Percentiles rank a stretch among this genome's conserved stretches.
phyloP scores from a whole-genome alignment of 2,888 invertebrate genomes.

The Zygothrica quintamaculata region DNA sequence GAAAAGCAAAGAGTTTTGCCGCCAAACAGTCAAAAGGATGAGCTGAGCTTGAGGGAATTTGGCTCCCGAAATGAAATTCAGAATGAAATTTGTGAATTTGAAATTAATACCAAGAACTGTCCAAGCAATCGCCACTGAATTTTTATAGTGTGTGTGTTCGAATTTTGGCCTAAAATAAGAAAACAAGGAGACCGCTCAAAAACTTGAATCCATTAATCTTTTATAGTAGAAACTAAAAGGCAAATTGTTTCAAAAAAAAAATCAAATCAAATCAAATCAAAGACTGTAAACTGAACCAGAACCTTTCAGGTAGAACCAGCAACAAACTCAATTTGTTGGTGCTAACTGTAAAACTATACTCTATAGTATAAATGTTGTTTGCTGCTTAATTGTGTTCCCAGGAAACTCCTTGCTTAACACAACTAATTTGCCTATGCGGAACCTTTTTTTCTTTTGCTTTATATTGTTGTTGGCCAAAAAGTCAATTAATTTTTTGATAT shows the following conservation, averaged over 20 bases:
- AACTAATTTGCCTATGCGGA: constrained; percentile 77
- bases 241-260: constrained; percentile 64
- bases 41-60: too few relatives aligned
- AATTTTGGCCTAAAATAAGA: too few relatives aligned
- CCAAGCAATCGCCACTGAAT: constrained; percentile 80
- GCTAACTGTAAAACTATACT: constrained; percentile 72
- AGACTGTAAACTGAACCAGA: not conserved
- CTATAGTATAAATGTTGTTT: constrained; percentile 8
- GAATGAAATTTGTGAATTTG: constrained; percentile 73
- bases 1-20: constrained; percentile 18
- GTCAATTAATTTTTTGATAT: constrained; percentile 73
- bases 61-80: constrained; percentile 74
- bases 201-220: constrained; percentile 69
- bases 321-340: constrained; percentile 67
- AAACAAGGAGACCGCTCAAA: constrained; percentile 9
- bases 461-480: too few relatives aligned
- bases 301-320: constrained; percentile 1
- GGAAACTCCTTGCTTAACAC: constrained; percentile 47
- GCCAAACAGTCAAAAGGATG: too few relatives aligned
- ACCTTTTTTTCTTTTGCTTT: too few relatives aligned
- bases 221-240: constrained; percentile 32
- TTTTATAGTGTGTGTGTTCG: constrained; percentile 10
- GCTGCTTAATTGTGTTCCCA: constrained; percentile 74
- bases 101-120: constrained; percentile 81
- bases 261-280: too few relatives aligned